Conservation (phyloP, 2,113 vertebrate species). For the Cromileptes altivelis region DNA sequence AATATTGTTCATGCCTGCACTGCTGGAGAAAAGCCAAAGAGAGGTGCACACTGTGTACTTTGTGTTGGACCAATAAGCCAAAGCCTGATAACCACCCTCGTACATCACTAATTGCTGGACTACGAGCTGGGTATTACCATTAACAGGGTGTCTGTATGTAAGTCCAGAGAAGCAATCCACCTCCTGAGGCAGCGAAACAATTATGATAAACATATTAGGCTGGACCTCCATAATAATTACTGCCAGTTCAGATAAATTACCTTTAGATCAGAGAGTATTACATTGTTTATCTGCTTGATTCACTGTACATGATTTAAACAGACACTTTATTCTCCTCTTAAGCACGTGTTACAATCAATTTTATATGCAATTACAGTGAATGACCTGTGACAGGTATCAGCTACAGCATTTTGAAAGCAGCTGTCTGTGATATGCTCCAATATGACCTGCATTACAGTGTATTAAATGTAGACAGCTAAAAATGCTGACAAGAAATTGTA, state of each 20-base stretch:
- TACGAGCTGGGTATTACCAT: constrained; percentile 21
- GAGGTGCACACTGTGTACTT: not conserved
- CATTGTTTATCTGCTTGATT: not conserved
- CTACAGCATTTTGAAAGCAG: too few species aligned
- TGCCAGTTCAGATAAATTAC: not conserved
- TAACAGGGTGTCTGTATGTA: not conserved
- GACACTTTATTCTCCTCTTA: too few species aligned
- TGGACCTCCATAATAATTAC: not conserved
- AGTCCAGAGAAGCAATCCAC: not conserved
- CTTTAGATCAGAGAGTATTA: too few species aligned
- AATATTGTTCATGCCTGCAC: not conserved
- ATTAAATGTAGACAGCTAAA: too few species aligned
- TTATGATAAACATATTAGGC: not conserved
- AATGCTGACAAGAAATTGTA: too few species aligned
- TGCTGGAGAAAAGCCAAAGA: not conserved
- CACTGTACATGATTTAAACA: not conserved
- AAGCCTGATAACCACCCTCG: not conserved
- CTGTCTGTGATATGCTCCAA: too few species aligned
- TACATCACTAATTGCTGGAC: constrained; percentile 6
- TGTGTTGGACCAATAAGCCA: not conserved
- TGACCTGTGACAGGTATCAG: too few species aligned
- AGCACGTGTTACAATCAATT: constrained; percentile 2
- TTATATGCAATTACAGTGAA: not conserved
- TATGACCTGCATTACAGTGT: too few species aligned
- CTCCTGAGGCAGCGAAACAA: not conserved